Base-by-base conservation (phyloP, 1,140 invertebrate species). In the Neodiprion virginianus region DNA sequence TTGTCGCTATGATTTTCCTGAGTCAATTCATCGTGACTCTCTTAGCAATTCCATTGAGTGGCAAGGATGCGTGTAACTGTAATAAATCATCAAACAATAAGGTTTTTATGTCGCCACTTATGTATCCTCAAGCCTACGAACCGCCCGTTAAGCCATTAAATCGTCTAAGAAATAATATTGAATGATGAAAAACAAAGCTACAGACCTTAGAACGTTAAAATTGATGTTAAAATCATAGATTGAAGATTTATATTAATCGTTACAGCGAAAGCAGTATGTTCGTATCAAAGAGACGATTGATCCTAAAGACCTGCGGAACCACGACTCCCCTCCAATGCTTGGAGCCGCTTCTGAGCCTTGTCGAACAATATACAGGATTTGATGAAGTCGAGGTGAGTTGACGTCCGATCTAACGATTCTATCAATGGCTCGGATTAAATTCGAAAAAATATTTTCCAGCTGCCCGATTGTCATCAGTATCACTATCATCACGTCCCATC, bases 261-360 rank as follows among this genome's bases (percentile, higher is more conserved):
- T 91, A 69, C 90, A 99, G 97, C 88, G 98, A 99, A 89, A 99
- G 97, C 91, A 98, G 96, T 87, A 96, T 99, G 96, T 99, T 99
- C 90, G 93, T 99, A 69, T 96, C 97, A 2, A 94, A 96, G 79
- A 91, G 95, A 40, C 92, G 97, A 28, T 96, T 98, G 88, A 99
- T 99, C 80, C 89, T 99, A 81, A 99, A 99, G 88, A 99, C 98
- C 1, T 99, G 98, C 89, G 98, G 98, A 17, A 98, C 96, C 0
- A 99, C 98, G 17, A 99, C 97, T 48, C 95, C 98, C n/a, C 90
- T 99, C 69, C 91, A 95, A 75, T 98, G 98, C 85, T 89, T 99
- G 77, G 93, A 95, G 81, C 92, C 93, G 3, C 90, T 99, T 74
- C 89, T 99, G 72, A 87, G 95, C 72, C 89, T 99, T 73, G 97